Evolutionary conservation across 2,113 vertebrate species (phyloP).

Genomic region (Dermatemys mawii): DNA sequence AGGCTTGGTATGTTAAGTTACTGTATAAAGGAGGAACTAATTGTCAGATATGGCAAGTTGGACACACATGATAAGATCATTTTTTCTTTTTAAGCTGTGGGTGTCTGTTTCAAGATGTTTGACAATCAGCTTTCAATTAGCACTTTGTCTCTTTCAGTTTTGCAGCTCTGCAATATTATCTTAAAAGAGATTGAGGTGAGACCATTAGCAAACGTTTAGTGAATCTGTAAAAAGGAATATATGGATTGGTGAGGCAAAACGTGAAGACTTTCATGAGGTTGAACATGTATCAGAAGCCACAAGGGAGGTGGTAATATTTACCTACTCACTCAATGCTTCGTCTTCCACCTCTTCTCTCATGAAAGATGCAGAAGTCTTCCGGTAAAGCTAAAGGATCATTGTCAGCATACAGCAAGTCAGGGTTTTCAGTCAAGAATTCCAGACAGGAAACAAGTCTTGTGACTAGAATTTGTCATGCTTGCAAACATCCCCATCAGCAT

Average conservation of each 20-base stretch:
- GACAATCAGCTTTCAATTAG: background rate
- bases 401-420: background rate
- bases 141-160: background rate
- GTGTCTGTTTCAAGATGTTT: background rate
- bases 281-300: background rate
- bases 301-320: background rate
- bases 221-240: background rate
- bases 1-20: background rate
- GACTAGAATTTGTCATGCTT: background rate
- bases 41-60: background rate
- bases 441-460: background rate
- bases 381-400: background rate
- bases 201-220: background rate
- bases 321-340: background rate
- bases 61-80: background rate
- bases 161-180: background rate
- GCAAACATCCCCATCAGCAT: background rate
- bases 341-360: background rate
- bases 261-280: background rate
- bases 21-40: background rate
- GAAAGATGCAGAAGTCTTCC: background rate
- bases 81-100: background rate
- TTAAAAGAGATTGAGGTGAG: fast-evolving
- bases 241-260: background rate
- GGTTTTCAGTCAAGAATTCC: background rate